phyloP scores from a whole-genome alignment of 1,140 invertebrate species.

The Drosophila auraria region DNA sequence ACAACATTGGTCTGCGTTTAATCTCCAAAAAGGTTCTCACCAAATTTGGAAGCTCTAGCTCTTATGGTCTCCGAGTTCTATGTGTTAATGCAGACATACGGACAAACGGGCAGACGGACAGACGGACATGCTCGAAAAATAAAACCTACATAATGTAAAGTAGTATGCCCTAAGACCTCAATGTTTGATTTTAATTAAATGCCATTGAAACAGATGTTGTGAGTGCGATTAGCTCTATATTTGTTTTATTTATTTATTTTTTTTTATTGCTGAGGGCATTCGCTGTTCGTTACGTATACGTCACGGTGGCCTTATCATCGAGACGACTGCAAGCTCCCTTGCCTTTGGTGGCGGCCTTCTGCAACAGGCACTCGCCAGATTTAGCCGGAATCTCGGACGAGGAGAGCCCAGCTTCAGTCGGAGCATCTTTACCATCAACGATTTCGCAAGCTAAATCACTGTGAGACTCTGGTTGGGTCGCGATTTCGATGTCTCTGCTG shows the following conservation, averaged over 20 bases:
- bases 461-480: conserved; percentile 17
- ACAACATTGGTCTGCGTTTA: too few species aligned
- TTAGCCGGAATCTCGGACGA: conserved; percentile 45
- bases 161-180: not conserved
- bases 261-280: conserved; percentile 25
- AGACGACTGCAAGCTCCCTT: not conserved
- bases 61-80: too few species aligned
- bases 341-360: conserved; percentile 43
- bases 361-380: conserved; percentile 69
- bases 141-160: not conserved
- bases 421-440: conserved; percentile 49
- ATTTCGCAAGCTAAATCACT: conserved; percentile 36
- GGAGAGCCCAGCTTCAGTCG: not conserved
- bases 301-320: conserved; percentile 14
- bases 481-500: conserved; percentile 6
- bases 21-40: too few species aligned
- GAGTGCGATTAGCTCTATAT: not conserved
- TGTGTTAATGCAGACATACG: too few species aligned
- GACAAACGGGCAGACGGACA: too few species aligned
- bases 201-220: conserved; percentile 11
- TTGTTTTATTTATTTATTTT: not conserved
- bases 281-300: conserved; percentile 16
- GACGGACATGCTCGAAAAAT: not conserved
- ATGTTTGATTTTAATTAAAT: not conserved
- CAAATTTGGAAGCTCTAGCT: too few species aligned